These are phyloP conservation scores for Manacus vitellinus DNA, from an alignment of 2,113 vertebrate genomes.

Conservation along the genomic window DNA sequence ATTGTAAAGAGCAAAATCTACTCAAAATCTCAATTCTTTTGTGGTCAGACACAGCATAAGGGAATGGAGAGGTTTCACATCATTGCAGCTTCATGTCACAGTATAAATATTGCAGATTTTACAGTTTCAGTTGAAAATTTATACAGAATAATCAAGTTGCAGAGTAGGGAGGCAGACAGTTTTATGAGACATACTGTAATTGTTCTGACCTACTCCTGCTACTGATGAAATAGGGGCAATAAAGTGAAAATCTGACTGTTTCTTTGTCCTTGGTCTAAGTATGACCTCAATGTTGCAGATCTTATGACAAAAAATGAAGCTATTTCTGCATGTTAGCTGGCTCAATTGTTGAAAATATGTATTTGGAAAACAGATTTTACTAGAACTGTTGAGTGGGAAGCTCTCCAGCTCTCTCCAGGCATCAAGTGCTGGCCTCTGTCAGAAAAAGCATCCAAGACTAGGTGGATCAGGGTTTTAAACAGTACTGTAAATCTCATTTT, in stretches of 20 bases:
- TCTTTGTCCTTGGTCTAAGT: not conserved
- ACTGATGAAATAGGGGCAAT: not conserved
- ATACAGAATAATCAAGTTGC: slow-evolving; percentile 3
- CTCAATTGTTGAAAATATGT: not conserved
- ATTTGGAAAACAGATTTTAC: not conserved
- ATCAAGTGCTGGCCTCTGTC: not conserved
- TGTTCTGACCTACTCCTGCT: slow-evolving; percentile 11
- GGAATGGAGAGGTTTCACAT: not conserved
- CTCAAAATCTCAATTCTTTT: not conserved
- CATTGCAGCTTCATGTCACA: not conserved
- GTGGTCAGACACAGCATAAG: not conserved
- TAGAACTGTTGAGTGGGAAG: not conserved
- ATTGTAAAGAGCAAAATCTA: not conserved
- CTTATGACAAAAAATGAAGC: not conserved
- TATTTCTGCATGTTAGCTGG: not conserved
- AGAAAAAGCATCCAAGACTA: not conserved
- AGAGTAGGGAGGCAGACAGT: not conserved
- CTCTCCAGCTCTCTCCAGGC: not conserved
- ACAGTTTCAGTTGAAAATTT: slow-evolving; percentile 16
- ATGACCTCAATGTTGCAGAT: not conserved
- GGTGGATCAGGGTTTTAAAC: not conserved
- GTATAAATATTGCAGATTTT: slow-evolving; percentile 19
- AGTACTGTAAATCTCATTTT: not conserved
- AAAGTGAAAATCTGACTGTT: slow-evolving; percentile 12
- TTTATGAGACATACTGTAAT: not conserved